Percentiles rank a stretch among this genome's conserved stretches.
Conservation (phyloP, 2,113 vertebrate genomes). For the Puffinus mauretanicus region DNA sequence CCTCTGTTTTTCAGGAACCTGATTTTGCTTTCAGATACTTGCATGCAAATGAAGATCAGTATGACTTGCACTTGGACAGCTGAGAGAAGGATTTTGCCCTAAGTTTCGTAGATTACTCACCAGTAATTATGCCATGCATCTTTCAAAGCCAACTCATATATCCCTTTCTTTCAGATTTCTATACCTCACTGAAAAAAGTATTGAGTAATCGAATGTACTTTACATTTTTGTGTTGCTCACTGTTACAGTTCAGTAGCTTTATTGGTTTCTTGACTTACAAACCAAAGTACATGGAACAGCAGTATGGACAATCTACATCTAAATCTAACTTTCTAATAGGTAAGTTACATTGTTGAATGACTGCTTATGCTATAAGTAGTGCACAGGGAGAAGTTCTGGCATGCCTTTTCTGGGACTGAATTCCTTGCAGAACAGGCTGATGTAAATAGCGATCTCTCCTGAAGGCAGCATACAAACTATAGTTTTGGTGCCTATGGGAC, state of each 20-base stretch:
- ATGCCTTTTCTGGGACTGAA: neutral
- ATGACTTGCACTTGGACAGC: neutral
- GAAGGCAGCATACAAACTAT: neutral
- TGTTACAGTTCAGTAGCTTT: constrained; percentile 79
- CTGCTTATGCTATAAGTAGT: neutral
- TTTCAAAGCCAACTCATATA: neutral
- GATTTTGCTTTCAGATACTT: neutral
- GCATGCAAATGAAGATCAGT: neutral
- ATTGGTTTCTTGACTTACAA: constrained; percentile 84
- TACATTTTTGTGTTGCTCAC: constrained; percentile 64
- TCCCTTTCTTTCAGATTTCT: constrained; percentile 78
- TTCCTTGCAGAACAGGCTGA: neutral
- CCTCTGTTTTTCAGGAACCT: neutral
- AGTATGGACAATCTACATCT: constrained; percentile 84
- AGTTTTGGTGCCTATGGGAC: neutral
- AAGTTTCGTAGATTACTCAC: neutral
- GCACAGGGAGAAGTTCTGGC: neutral
- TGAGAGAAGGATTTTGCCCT: neutral
- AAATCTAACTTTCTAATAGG: constrained; percentile 87
- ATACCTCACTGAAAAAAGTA: constrained; percentile 80
- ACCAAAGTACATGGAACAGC: constrained; percentile 92
- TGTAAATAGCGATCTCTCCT: neutral
- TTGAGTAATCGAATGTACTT: constrained; percentile 81
- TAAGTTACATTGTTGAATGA: constrained; percentile 48
- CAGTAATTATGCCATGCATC: neutral